These are phyloP conservation scores for Erpetoichthys calabaricus DNA, from an alignment of 2,797 vertebrate species.

Conservation along the genomic window DNA sequence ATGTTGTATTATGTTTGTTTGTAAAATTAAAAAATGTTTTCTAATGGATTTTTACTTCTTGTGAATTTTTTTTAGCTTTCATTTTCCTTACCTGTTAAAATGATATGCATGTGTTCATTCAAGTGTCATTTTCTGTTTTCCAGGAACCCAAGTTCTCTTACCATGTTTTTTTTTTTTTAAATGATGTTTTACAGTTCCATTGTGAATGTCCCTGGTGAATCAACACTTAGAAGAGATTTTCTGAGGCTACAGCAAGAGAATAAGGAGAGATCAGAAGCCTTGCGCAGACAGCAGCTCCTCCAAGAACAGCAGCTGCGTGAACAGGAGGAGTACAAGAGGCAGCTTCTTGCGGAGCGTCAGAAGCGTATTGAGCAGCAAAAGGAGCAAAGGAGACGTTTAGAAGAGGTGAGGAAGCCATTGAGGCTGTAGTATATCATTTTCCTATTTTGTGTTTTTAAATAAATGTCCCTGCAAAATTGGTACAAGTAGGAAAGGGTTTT, in stretches of 20 bases:
- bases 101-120: not conserved
- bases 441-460: slow-evolving; percentile 20
- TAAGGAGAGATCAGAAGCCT: slow-evolving; percentile 76
- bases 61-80: not conserved
- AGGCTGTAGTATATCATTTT: slow-evolving; percentile 26
- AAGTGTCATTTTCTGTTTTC: slow-evolving; percentile 1
- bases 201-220: slow-evolving; percentile 76
- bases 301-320: slow-evolving; percentile 77
- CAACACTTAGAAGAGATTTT: slow-evolving; percentile 74
- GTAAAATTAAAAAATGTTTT: no score
- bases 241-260: slow-evolving; percentile 79
- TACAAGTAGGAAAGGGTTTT: slow-evolving; percentile 20
- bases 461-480: not conserved
- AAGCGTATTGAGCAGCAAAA: slow-evolving; percentile 82
- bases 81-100: not conserved
- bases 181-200: slow-evolving; percentile 52
- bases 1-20: no score
- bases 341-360: slow-evolving; percentile 72
- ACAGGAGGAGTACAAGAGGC: slow-evolving; percentile 76
- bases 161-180: not conserved
- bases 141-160: not conserved
- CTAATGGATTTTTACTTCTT: no score
- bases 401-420: slow-evolving; percentile 50
- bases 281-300: slow-evolving; percentile 70
- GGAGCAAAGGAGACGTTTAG: slow-evolving; percentile 67